Conservation (phyloP, 2,113 vertebrate species). For the Cinclus cinclus region DNA sequence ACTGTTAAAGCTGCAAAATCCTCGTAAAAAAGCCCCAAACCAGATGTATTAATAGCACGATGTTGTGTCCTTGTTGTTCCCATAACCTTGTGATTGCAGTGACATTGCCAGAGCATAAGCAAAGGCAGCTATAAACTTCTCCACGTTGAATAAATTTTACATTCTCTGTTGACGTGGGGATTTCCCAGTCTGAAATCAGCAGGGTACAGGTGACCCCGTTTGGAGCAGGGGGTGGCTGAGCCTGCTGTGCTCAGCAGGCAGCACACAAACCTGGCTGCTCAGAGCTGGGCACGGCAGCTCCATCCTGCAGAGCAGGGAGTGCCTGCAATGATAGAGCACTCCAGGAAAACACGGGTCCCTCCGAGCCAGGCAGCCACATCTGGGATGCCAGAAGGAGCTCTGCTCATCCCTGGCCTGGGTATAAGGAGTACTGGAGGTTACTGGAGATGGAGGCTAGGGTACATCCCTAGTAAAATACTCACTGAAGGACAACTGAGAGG, state of each 20-base stretch:
- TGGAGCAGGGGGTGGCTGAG: not conserved
- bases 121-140: not conserved
- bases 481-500: not conserved
- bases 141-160: not conserved
- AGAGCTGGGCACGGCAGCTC: not conserved
- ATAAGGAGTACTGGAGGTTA: not conserved
- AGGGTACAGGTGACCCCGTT: not conserved
- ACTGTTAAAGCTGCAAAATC: conserved; percentile 47
- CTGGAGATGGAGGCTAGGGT: not conserved
- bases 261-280: not conserved
- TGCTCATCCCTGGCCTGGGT: not conserved
- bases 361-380: not conserved
- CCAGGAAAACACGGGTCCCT: not conserved
- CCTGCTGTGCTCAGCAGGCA: not conserved
- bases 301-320: not conserved
- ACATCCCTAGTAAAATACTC: not conserved
- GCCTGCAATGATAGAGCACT: not conserved
- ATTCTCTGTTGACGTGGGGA: not conserved
- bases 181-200: not conserved
- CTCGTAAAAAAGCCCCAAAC: not conserved
- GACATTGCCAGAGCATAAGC: not conserved
- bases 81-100: conserved; percentile 10
- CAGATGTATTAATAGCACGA: not conserved
- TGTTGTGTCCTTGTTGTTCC: not conserved
- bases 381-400: not conserved